Evolutionary conservation across 1,140 invertebrate species (phyloP).

Genomic region (Solen grandis): DNA sequence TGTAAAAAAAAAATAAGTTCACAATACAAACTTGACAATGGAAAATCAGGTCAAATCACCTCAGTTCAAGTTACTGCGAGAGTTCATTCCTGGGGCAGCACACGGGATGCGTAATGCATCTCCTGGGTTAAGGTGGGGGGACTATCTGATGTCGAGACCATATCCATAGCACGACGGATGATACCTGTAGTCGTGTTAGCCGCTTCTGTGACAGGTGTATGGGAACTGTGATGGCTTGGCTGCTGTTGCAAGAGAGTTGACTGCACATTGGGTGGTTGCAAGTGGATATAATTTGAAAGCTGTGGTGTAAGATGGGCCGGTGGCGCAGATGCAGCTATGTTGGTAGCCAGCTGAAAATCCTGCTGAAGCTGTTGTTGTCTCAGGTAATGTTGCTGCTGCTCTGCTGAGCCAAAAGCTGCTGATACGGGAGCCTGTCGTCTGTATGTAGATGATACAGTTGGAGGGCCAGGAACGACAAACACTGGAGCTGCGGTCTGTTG

Average conservation of each 20-base stretch:
- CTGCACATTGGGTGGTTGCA: constrained; percentile 43
- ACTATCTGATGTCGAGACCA: constrained; percentile 21
- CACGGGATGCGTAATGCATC: constrained; percentile 22
- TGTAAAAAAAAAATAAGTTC: constrained; percentile 25
- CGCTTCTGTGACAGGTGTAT: constrained; percentile 20
- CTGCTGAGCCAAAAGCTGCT: constrained; percentile 27
- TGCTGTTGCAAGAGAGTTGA: constrained; percentile 26
- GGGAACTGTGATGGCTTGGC: constrained; percentile 6
- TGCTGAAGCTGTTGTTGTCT: constrained; percentile 11
- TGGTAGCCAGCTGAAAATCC: constrained; percentile 31
- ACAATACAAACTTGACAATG: background rate
- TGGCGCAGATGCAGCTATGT: constrained; percentile 27
- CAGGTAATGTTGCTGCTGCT: constrained; percentile 15
- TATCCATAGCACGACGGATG: constrained; percentile 27
- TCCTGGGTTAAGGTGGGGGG: constrained; percentile 10
- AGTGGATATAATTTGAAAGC: constrained; percentile 9
- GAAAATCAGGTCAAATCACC: constrained; percentile 13
- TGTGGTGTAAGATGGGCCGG: constrained; percentile 22
- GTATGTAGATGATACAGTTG: constrained; percentile 8
- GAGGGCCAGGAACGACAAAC: constrained; percentile 17
- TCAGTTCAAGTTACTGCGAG: constrained; percentile 7
- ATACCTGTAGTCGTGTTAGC: constrained; percentile 23
- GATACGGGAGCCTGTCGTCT: constrained; percentile 19
- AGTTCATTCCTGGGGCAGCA: constrained; percentile 25
- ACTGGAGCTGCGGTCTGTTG: constrained; percentile 15